Percentiles rank a stretch among this genome's conserved stretches.
These are phyloP conservation scores for Anableps anableps DNA, from an alignment of 2,797 vertebrate genomes.

Conservation along the genomic window DNA sequence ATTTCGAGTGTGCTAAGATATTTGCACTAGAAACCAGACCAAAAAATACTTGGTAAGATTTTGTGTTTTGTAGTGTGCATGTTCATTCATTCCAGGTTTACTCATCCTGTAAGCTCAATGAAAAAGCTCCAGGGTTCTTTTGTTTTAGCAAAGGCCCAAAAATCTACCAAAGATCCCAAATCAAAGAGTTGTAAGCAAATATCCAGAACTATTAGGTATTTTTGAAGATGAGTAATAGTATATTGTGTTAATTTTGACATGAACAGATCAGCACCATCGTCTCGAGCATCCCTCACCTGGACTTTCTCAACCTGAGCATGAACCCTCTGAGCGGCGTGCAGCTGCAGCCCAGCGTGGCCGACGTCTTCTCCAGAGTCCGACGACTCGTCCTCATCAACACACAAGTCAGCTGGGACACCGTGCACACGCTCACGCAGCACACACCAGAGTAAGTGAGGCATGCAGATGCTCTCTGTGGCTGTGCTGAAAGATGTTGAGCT, in stretches of 20 bases:
- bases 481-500: neutral
- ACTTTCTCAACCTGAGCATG: conserved; percentile 97
- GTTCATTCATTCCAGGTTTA: too few relatives aligned
- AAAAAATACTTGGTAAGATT: too few relatives aligned
- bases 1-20: too few relatives aligned
- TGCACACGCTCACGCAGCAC: conserved; percentile 92
- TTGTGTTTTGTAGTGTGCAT: too few relatives aligned
- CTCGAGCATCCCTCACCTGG: conserved; percentile 92
- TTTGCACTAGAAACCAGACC: too few relatives aligned
- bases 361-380: conserved; percentile 88
- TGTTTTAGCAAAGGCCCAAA: too few relatives aligned
- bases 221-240: too few relatives aligned
- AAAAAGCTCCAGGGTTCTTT: too few relatives aligned
- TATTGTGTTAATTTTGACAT: neutral
- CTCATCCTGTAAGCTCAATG: too few relatives aligned
- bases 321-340: conserved; percentile 90
- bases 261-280: conserved; percentile 95
- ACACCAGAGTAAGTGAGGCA: conserved; percentile 88
- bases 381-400: conserved; percentile 97
- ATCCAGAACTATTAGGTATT: neutral
- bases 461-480: neutral
- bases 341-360: conserved; percentile 88
- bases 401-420: conserved; percentile 94
- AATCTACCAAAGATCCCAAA: neutral
- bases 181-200: neutral